Conservation (phyloP, 92 coral and sea anemone species). For the Epizoanthus fatuus region DNA sequence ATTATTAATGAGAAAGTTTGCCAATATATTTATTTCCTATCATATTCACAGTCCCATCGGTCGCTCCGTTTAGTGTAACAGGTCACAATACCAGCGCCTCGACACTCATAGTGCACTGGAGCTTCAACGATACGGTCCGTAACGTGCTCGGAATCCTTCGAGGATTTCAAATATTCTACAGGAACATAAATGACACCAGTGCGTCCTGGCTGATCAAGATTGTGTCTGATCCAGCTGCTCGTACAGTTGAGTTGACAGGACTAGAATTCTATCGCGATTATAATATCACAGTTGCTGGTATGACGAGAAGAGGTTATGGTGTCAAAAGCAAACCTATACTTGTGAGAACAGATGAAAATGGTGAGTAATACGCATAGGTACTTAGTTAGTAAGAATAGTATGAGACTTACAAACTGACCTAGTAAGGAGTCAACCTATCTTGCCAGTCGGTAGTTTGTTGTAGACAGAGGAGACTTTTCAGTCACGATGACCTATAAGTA, state of each 20-base stretch:
- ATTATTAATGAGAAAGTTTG: too few relatives aligned
- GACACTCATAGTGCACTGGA: slow-evolving; percentile 1
- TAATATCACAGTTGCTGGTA: slow-evolving; percentile 72
- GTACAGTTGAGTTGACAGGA: slow-evolving; percentile 4
- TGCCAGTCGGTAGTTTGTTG: too few relatives aligned
- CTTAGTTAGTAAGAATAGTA: too few relatives aligned
- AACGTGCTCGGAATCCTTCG: slow-evolving; percentile 30
- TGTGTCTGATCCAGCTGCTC: slow-evolving; percentile 25
- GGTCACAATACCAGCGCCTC: slow-evolving; percentile 25
- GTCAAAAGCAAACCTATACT: slow-evolving; percentile 31
- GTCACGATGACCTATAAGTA: too few relatives aligned
- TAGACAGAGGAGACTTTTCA: too few relatives aligned
- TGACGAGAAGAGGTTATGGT: slow-evolving; percentile 75
- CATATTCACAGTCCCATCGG: slow-evolving; percentile 23
- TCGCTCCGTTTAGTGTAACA: slow-evolving; percentile 2
- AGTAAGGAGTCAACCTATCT: too few relatives aligned
- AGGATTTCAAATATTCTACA: slow-evolving; percentile 27
- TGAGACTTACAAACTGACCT: too few relatives aligned
- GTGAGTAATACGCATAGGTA: slow-evolving; percentile 32
- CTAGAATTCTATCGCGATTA: slow-evolving; percentile 70
- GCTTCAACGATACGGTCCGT: slow-evolving; percentile 22
- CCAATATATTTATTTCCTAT: neutral
- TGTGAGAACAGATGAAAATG: slow-evolving; percentile 74
- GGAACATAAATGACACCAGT: slow-evolving; percentile 35
- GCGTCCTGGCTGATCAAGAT: slow-evolving; percentile 14